Base-by-base conservation (phyloP, 2,797 vertebrate species). In the Denticeps clupeoides region DNA sequence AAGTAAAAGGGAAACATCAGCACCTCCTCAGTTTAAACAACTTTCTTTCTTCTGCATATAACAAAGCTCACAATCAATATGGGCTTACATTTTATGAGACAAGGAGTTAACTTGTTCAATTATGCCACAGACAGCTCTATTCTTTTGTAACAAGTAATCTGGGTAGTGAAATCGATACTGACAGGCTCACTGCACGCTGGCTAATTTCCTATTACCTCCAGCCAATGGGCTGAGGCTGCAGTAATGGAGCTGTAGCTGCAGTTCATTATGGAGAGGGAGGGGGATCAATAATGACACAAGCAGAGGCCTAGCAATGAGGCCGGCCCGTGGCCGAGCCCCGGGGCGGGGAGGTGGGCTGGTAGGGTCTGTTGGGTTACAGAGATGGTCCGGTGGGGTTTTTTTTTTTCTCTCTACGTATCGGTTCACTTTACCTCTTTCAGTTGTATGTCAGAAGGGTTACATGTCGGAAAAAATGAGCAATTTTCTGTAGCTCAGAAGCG, bases 41-140 rank as follows among this genome's bases (percentile, higher is more conserved):
- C 71, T 77, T 58, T 43, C 78, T 73, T 80, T 71, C 74, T 79
- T 71, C 77, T 78, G 75, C 78, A 82, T 86, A 79, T 75, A 73
- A 69, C 79, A 63, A 62, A 82, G 76, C 63, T 76, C 23, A 79
- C 85, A 89, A 91, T 97, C 90, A 89, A 95, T 94, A 89, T 77
- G 66, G 79, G 83, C 86, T 88, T 90, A 87, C 88, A 89, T 91
- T 93, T 95, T 91, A 93, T 88, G 87, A 93, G 90, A 96, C 93
- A 93, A 90, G 90, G 89, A 96, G 91, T 94, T 95, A 97, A 97
- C 90, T 93, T 97, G 91, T 96, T 93, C 90, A 94, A 93, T 97
- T 95, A 96, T 65, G 68, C 80, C 81, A 78, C 87, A 94, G 93
- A 96, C 93, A 96, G 91, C 90, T 95, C 90, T 91, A 91, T 96